Percentiles rank a stretch among this genome's conserved stretches.
Conservation (phyloP, 64 coral and sea anemone genomes). For the Actinia equina region DNA sequence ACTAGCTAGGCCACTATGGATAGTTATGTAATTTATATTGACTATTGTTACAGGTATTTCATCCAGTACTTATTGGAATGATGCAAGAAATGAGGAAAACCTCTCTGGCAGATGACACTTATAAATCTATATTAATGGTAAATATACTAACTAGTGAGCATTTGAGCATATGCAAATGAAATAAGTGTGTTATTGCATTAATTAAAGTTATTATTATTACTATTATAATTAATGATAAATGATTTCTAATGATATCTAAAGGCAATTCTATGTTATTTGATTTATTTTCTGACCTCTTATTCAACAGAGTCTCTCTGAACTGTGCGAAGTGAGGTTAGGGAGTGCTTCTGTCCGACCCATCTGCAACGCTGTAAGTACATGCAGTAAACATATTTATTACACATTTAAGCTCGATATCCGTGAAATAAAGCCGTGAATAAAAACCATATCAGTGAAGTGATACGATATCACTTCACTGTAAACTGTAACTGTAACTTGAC, state of each 20-base stretch:
- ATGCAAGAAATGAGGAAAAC: conserved; percentile 67
- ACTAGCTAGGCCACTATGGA: no score
- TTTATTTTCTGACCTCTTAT: not conserved
- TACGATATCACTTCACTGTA: no score
- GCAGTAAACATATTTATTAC: no score
- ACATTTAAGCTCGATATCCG: no score
- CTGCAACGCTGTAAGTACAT: conserved; percentile 82
- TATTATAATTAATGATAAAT: no score
- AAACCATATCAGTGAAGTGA: no score
- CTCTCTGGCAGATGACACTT: conserved; percentile 55
- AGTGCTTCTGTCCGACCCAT: conserved; percentile 71
- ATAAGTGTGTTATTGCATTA: no score
- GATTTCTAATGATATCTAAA: no score
- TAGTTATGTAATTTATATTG: not conserved
- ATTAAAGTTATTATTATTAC: no score
- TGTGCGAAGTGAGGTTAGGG: conserved; percentile 75
- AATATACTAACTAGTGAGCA: not conserved
- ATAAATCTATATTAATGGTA: conserved; percentile 76
- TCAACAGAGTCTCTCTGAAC: conserved; percentile 75
- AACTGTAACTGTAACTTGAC: no score
- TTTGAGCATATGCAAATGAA: not conserved
- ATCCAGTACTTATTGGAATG: conserved; percentile 73
- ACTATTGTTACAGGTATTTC: conserved; percentile 54
- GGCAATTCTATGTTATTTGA: no score
- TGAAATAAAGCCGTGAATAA: no score